phyloP scores from a whole-genome alignment of 2,797 vertebrate genomes.

The Coranthus polyacanthus region DNA sequence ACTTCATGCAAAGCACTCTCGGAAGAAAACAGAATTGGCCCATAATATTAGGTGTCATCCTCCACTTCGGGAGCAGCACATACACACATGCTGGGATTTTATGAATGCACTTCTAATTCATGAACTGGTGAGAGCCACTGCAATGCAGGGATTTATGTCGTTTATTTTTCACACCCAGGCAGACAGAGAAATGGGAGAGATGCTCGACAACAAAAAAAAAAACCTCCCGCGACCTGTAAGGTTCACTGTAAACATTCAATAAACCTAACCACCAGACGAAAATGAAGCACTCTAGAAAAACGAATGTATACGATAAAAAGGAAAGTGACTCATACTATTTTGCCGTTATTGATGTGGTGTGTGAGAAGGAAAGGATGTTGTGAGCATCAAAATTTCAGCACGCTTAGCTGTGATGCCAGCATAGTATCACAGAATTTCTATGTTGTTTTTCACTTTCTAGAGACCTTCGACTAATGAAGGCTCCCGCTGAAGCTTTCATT shows the following conservation, averaged over 20 bases:
- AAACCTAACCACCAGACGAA: conserved; percentile 41
- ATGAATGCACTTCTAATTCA: conserved; percentile 68
- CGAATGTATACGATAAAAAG: conserved; percentile 29
- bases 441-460: conserved; percentile 60
- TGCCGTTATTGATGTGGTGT: conserved; percentile 39
- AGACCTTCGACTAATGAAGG: conserved; percentile 69
- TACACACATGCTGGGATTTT: conserved; percentile 37
- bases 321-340: conserved; percentile 33
- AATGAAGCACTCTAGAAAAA: conserved; percentile 37
- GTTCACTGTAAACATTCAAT: conserved; percentile 58
- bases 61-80: conserved; percentile 41
- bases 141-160: conserved; percentile 63
- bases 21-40: conserved; percentile 60
- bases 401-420: conserved; percentile 38
- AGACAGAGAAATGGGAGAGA: conserved; percentile 42
- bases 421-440: conserved; percentile 8
- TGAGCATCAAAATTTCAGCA: conserved; percentile 34
- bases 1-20: conserved; percentile 70
- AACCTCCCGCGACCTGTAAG: conserved; percentile 40
- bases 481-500: conserved; percentile 64
- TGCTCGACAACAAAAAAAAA: conserved; percentile 27
- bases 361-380: conserved; percentile 27
- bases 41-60: conserved; percentile 66
- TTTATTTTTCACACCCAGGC: conserved; percentile 57
- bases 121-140: conserved; percentile 62